Percentiles rank a stretch among this genome's conserved stretches.
These are phyloP conservation scores for Panurus biarmicus DNA, from an alignment of 2,113 vertebrate species.

Conservation along the genomic window DNA sequence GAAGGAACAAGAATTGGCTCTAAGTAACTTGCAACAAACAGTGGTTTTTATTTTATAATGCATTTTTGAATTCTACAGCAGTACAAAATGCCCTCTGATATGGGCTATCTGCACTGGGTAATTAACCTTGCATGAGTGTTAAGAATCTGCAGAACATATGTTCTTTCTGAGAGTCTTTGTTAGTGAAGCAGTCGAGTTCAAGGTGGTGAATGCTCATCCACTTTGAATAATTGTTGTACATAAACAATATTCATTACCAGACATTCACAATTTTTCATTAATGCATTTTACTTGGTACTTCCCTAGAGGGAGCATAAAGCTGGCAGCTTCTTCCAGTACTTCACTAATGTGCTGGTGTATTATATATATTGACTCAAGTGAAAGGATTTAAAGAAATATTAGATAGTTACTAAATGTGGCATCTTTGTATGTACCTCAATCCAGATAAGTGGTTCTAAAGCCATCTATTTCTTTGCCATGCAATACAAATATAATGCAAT, in stretches of 20 bases:
- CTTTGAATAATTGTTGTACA: conserved; percentile 51
- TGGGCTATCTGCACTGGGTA: neutral
- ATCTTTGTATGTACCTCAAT: neutral
- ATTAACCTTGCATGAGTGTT: neutral
- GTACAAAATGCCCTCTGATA: neutral
- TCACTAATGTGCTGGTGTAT: neutral
- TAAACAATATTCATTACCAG: conserved; percentile 49
- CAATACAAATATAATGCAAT: conserved; percentile 19
- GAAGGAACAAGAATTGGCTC: neutral
- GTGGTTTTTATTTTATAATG: neutral
- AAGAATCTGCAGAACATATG: neutral
- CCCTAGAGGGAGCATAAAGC: conserved; percentile 17
- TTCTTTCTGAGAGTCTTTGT: conserved; percentile 39
- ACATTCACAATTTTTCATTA: conserved; percentile 41
- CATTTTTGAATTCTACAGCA: neutral
- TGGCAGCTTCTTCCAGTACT: neutral
- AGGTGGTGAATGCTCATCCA: neutral
- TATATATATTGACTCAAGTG: neutral
- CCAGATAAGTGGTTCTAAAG: neutral
- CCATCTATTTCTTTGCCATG: neutral
- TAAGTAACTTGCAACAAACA: neutral
- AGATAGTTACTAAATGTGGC: neutral
- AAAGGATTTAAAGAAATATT: conserved; percentile 13
- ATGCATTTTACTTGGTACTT: conserved; percentile 46
- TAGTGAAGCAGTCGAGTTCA: conserved; percentile 29